Evolutionary conservation across 2,113 vertebrate species (phyloP).

Genomic region (Nannospalax galili): DNA sequence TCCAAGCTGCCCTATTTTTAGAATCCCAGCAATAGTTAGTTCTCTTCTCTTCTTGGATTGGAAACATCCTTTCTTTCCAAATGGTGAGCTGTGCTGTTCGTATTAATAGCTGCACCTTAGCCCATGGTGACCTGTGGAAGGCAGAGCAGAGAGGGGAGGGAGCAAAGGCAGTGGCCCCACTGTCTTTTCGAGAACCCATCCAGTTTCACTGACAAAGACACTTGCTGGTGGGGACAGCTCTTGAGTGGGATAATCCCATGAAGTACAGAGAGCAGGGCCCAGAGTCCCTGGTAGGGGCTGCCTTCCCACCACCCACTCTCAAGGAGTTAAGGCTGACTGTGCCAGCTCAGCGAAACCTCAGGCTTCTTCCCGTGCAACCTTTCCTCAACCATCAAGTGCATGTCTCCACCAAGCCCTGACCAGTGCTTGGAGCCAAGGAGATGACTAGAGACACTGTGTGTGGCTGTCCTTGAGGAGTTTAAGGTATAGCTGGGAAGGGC

Average conservation of each 20-base stretch:
- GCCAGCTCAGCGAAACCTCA: not conserved
- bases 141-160: not conserved
- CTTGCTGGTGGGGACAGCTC: not conserved
- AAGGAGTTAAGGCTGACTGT: not conserved
- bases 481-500: not conserved
- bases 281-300: fast-evolving
- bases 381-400: not conserved
- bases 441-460: not conserved
- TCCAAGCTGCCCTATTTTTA: not conserved
- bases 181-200: not conserved
- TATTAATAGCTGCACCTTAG: not conserved
- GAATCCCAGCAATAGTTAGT: constrained; percentile 35
- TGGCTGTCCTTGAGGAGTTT: not conserved
- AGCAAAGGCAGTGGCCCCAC: fast-evolving
- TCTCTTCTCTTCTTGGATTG: constrained; percentile 60
- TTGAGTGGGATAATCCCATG: not conserved
- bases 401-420: not conserved
- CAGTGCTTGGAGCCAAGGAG: not conserved
- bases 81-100: not conserved
- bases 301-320: not conserved
- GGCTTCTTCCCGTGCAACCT: not conserved
- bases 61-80: not conserved
- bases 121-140: fast-evolving
- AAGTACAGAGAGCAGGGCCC: not conserved
- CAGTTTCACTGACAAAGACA: not conserved